Base-by-base conservation (phyloP, 1,140 invertebrate genomes). In the Phymastichus coffea region DNA sequence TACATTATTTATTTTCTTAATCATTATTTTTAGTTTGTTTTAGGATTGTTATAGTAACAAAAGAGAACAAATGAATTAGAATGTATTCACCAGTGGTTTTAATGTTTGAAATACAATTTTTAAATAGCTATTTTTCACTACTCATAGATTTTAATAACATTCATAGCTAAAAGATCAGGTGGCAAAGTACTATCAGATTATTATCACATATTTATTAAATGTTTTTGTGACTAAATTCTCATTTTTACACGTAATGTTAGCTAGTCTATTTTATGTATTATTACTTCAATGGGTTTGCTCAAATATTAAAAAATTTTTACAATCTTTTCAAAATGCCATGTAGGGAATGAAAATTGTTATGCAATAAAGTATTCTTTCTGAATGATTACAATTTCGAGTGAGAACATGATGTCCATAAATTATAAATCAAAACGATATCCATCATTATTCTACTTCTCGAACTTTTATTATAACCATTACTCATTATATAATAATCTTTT, bases 41-140 rank as follows among this genome's bases (percentile, higher is more conserved):
- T 12, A n/a, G n/a, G 20, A 17, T 52, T 53, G 38, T 46, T 41
- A 46, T 15, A 47, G 17, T 53, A 59, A 59, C 48, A 59, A 59
- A 58, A 52, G 20, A 47, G 20, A 43, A 33, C n/a, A 33, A 59
- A 53, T 17, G 10, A 44, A 44, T 53, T 54, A 38, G 17, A n/a
- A n/a, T n/a, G n/a, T 46, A 60, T 26, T 53, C 25, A 54, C 37
- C 1, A 17, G 40, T 15, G 12, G 4, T 48, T 58, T 60, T 20
- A 48, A 48, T 47, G 22, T 23, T 53, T 33, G 53, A 60, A 60
- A 60, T 60, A 54, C 41, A 47, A 53, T 52, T 61, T 25, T 54
- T 48, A 48, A 37, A 61, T 35, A 33, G 46, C 30, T 60, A 58
- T 58, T 48, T 54, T 48, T 51, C 52, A 61, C 52, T 61, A 61